These are phyloP conservation scores for Rutpela maculata DNA, from an alignment of 2,888 invertebrate species.

Conservation along the genomic window DNA sequence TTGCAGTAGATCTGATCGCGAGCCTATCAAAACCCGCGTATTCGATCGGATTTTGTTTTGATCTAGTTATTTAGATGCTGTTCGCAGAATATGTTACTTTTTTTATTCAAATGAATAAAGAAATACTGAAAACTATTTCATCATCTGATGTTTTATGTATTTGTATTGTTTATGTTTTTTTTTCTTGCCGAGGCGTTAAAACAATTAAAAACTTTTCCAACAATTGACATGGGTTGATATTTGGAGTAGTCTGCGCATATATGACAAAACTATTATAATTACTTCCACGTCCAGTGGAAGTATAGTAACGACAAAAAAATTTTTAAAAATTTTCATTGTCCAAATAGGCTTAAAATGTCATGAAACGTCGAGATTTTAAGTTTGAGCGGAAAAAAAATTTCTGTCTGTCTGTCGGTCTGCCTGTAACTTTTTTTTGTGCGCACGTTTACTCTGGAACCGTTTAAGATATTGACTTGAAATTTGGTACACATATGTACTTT, in stretches of 20 bases:
- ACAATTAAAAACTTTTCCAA: neutral
- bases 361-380: too few species aligned
- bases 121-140: constrained; percentile 8
- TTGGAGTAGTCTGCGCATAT: neutral
- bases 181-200: neutral
- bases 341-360: too few species aligned
- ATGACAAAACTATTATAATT: too few species aligned
- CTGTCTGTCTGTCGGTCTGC: too few species aligned
- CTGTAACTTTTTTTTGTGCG: too few species aligned
- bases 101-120: constrained; percentile 9
- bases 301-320: too few species aligned
- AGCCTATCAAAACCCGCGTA: neutral
- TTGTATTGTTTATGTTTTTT: neutral
- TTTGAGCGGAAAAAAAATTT: too few species aligned
- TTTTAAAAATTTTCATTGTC: too few species aligned
- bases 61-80: neutral
- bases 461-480: too few species aligned
- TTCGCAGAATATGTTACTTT: neutral
- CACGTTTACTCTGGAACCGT: too few species aligned
- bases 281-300: too few species aligned
- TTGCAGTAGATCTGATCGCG: neutral
- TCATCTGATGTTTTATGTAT: constrained; percentile 5
- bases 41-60: constrained; percentile 4
- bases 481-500: too few species aligned
- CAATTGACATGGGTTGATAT: neutral